phyloP scores from a whole-genome alignment of 1,140 invertebrate species.

The Aphelenchoides avenae region DNA sequence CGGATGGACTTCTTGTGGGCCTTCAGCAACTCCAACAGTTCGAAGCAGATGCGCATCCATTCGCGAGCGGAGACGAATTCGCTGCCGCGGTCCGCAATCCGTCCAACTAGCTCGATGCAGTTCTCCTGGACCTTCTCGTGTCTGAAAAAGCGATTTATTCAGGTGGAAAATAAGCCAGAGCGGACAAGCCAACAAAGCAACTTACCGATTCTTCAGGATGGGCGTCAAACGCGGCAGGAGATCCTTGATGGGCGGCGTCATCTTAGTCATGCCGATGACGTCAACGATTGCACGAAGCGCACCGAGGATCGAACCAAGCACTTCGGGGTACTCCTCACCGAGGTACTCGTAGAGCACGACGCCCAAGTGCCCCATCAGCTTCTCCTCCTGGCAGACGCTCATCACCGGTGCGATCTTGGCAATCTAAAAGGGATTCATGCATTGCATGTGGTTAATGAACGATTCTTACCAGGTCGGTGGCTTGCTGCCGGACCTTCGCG shows the following conservation, averaged over 20 bases:
- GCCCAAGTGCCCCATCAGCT: slow-evolving; percentile 97
- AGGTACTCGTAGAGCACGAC: slow-evolving; percentile 99
- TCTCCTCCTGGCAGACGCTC: slow-evolving; percentile 92
- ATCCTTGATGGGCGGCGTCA: slow-evolving; percentile 99
- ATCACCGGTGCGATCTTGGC: too few species aligned
- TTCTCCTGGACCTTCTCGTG: slow-evolving; percentile 93
- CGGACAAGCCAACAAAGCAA: not conserved
- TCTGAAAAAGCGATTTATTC: slow-evolving; percentile 53
- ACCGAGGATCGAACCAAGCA: slow-evolving; percentile 92
- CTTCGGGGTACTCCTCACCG: slow-evolving; percentile 99
- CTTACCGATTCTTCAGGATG: slow-evolving; percentile 76
- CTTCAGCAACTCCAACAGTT: slow-evolving; percentile 92
- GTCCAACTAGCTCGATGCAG: slow-evolving; percentile 96
- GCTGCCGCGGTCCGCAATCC: slow-evolving; percentile 96
- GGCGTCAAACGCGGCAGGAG: slow-evolving; percentile 90
- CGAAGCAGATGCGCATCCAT: slow-evolving; percentile 99
- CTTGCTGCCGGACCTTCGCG: slow-evolving; percentile 97
- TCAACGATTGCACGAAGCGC: slow-evolving; percentile 97
- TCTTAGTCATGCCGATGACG: slow-evolving; percentile 99
- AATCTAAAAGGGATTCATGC: slow-evolving; percentile 69
- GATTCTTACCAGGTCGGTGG: slow-evolving; percentile 75
- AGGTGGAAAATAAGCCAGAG: not conserved
- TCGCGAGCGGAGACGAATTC: slow-evolving; percentile 97
- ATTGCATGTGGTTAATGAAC: slow-evolving; percentile 12
- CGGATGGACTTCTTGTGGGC: slow-evolving; percentile 99